Conservation (phyloP, 2,888 invertebrate species). For the Drosophila birchii region DNA sequence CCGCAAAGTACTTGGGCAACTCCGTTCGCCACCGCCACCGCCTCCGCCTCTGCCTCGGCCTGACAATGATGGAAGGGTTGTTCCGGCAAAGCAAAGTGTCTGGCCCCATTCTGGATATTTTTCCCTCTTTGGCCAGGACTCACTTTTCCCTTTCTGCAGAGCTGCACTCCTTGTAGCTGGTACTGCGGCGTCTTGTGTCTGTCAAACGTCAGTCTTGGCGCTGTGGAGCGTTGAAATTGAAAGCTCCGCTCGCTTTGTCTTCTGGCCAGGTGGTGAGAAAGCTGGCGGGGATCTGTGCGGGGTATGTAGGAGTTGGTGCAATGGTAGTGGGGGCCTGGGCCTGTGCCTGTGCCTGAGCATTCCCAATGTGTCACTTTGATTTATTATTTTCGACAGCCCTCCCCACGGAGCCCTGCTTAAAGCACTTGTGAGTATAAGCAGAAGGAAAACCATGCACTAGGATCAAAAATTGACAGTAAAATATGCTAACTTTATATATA, state of each 20-base stretch:
- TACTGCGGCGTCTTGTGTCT: constrained; percentile 42
- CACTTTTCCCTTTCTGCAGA: background rate
- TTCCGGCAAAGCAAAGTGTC: constrained; percentile 22
- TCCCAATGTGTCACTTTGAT: constrained; percentile 62
- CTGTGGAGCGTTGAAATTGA: constrained; percentile 67
- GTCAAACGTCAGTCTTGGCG: constrained; percentile 49
- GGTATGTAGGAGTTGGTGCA: background rate
- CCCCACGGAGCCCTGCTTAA: constrained; percentile 20
- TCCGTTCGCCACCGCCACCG: constrained; percentile 32
- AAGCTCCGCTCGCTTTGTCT: constrained; percentile 54
- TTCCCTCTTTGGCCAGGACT: constrained; percentile 16
- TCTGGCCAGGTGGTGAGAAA: constrained; percentile 35
- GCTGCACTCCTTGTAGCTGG: constrained; percentile 35
- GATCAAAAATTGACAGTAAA: too few species aligned
- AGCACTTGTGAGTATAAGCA: constrained; percentile 19
- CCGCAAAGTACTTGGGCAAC: constrained; percentile 63
- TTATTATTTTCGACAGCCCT: constrained; percentile 71
- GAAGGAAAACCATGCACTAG: constrained; percentile 6
- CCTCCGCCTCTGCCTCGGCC: constrained; percentile 17
- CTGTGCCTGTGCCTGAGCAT: constrained; percentile 19
- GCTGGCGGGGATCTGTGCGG: constrained; percentile 9
- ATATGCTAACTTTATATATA: too few species aligned
- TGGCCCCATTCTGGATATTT: constrained; percentile 15
- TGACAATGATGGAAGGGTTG: constrained; percentile 42
- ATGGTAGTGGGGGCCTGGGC: background rate